Base-by-base conservation (phyloP, 2,888 invertebrate genomes). In the Chrysolina haemoptera region DNA sequence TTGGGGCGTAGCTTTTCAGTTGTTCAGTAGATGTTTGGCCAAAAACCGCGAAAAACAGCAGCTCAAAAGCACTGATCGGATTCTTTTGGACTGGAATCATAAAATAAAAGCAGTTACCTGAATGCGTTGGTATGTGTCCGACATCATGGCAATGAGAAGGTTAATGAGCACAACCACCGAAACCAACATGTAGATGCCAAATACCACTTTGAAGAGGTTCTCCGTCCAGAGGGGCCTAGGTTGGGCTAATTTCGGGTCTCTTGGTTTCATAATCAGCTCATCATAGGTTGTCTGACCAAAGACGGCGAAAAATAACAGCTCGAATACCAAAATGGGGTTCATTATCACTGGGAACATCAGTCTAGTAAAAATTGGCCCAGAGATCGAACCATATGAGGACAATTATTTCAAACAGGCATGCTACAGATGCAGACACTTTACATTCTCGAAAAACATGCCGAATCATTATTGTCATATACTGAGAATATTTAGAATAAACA, bases 131-230 rank as follows among this genome's bases (percentile, higher is more conserved):
- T 99, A 99, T 85, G 99, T 99, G 92, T 99, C 98, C 90, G 98
- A 98, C 98, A 99, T 98, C 98, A 99, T 98, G 91, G 99, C 99
- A 93, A 99, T 99, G 89, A 99, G 95, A 88, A 99, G 94, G 90
- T 99, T 98, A 90, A 98, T 97, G 86, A 99, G 93, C 88, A 99
- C 98, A 90, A 99, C 96, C 88, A 98, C 95, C 83, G 98, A 97
- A 89, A 99, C 97, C 93, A 98, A 93, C 93, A 98, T 94, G 93
- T 98, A 99, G 89, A 96, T 93, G 85, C 98, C 98, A 90, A 98
- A 98, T 85, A 98, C 94, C 88, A 96, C 90, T 91, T 95, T 95
- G 92, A 95, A 96, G 85, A 96, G 92, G 89, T 92, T 93, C 89
- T 94, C 93, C 80, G 95, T 96, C 96, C 96, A 96, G 85, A 90